Conservation (phyloP, 2,113 vertebrate species). For the Bos taurus region ARS-UCD2.0 NC_037328.1:4360001-4360500, state of each 20-base stretch:
- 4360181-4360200: background rate
- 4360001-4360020: background rate
- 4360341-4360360: background rate
- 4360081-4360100: background rate
- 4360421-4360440: background rate
- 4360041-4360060: no score
- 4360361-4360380: background rate
- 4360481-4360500: background rate
- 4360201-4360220: fast-evolving
- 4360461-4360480: background rate
- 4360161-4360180: background rate
- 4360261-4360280: background rate
- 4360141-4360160: background rate
- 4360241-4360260: background rate
- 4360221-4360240: background rate
- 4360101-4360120: background rate
- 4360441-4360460: background rate
- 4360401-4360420: background rate
- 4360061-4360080: background rate
- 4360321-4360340: background rate
- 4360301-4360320: background rate
- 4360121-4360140: background rate
- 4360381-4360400: background rate
- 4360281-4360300: background rate
- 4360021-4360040: background rate